Evolutionary conservation across 2,888 invertebrate genomes (phyloP), one percentile per base, ranked within the genome.

Genomic region (Elmis aenea): DNA sequence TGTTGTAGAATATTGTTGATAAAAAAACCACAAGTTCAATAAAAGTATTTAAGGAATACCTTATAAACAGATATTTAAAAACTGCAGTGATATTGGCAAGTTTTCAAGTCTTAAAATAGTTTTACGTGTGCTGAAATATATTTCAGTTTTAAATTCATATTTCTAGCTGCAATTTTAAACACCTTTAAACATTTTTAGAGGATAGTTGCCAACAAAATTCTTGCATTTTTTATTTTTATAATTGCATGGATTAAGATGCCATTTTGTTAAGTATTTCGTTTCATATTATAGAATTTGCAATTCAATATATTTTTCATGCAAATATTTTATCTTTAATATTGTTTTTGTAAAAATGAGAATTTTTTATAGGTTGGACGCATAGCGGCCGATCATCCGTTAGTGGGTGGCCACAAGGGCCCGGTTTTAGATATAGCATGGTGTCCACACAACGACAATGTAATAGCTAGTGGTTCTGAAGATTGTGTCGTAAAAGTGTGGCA

Each of bases 341-440:
- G n/a, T n/a, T n/a, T n/a, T n/a, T n/a, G n/a, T n/a, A n/a, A n/a
- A n/a, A 2, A 10, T 33, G 8, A 10, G 28, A 30, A 33, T 11
- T 39, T 35, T 38, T 68, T 68, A 5, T 69, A 95, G 95, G 89
- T 91, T 53, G 95, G 96, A 13, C 81, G 95, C 54, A 89, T 95
- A 64, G 85, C 92, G 32, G 88, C 94, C 1, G 93, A 95, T 71
- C 85, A 91, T 68, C 93, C 94, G 3, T 72, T 93, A 39, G 94
- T 97, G 22, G 93, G 93, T 30, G 96, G 96, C 22, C 97, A 97
- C 75, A 90, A 92, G 64, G 96, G 95, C 15, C 92, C 94, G 1
- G 93, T 97, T 18, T 71, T 95, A 46, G 96, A 97, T 71, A 90
- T 97, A 56, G 87, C 95, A 27, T 97, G 95, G 94, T 95, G 93